Conservation (phyloP, 1,140 invertebrate genomes). For the Hypsibius dujardini region DNA sequence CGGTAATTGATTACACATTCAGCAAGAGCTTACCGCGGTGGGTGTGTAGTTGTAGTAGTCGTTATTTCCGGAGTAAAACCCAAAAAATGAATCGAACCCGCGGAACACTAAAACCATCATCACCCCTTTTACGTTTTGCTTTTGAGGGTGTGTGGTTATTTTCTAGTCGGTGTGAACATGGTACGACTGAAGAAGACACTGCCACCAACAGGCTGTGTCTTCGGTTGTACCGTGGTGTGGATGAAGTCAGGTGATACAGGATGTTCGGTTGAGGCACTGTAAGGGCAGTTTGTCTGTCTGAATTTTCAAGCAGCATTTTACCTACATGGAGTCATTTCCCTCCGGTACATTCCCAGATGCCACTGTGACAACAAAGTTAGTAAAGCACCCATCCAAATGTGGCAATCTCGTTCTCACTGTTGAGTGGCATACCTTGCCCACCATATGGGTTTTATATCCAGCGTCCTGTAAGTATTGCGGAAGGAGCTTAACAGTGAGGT, state of each 20-base stretch:
- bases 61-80: constrained; percentile 59
- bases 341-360: constrained; percentile 55
- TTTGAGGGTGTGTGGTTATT: no score
- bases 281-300: no score
- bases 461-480: constrained; percentile 52
- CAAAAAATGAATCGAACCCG: constrained; percentile 67
- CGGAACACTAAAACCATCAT: constrained; percentile 55
- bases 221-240: no score
- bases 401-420: constrained; percentile 6
- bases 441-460: constrained; percentile 59
- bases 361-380: constrained; percentile 37
- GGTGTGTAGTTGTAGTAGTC: constrained; percentile 57
- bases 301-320: background rate
- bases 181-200: no score
- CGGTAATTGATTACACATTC: no score
- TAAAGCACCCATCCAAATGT: background rate
- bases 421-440: constrained; percentile 48
- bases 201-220: no score
- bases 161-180: no score
- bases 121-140: constrained; percentile 24
- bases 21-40: no score
- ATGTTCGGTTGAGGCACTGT: no score
- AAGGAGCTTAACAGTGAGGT: constrained; percentile 48
- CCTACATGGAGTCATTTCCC: constrained; percentile 21
- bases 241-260: no score